These are phyloP conservation scores for Tachina fera DNA, from an alignment of 2,888 invertebrate genomes.

Conservation along the genomic window DNA sequence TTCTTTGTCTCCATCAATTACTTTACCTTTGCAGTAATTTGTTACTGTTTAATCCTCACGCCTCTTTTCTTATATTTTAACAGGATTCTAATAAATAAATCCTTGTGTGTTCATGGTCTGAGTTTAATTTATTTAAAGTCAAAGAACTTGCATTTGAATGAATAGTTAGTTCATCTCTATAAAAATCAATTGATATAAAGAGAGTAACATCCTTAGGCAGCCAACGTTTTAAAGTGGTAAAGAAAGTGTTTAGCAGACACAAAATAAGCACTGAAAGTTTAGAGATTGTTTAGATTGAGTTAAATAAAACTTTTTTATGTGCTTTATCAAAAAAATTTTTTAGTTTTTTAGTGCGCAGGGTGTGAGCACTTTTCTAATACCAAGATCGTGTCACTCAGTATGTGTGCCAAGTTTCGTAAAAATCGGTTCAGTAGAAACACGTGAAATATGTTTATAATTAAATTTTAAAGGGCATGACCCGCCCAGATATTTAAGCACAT, in stretches of 20 bases:
- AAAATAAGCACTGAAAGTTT: not conserved
- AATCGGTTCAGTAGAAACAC: no score
- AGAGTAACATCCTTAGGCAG: slow-evolving; percentile 1
- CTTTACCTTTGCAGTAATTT: slow-evolving; percentile 57
- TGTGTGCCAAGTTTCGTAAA: no score
- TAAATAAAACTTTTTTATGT: no score
- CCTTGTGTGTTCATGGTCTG: slow-evolving; percentile 18
- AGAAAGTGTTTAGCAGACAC: not conserved
- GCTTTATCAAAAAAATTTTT: no score
- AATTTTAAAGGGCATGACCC: no score
- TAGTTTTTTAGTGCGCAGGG: no score
- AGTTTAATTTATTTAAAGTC: slow-evolving; percentile 63
- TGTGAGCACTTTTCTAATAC: no score
- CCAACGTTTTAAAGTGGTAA: slow-evolving; percentile 3
- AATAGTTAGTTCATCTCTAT: slow-evolving; percentile 57
- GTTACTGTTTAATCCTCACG: slow-evolving; percentile 25
- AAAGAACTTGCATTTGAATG: slow-evolving; percentile 49
- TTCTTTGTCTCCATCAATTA: slow-evolving; percentile 14
- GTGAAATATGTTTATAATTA: no score
- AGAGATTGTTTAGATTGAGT: not conserved
- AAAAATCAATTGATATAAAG: slow-evolving; percentile 6
- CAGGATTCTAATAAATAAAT: not conserved
- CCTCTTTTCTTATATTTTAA: not conserved
- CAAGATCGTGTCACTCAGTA: no score
- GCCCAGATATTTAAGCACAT: no score